These are phyloP conservation scores for Drosophila subpulchrella DNA, from an alignment of 1,140 invertebrate species.

Conservation along the genomic window DNA sequence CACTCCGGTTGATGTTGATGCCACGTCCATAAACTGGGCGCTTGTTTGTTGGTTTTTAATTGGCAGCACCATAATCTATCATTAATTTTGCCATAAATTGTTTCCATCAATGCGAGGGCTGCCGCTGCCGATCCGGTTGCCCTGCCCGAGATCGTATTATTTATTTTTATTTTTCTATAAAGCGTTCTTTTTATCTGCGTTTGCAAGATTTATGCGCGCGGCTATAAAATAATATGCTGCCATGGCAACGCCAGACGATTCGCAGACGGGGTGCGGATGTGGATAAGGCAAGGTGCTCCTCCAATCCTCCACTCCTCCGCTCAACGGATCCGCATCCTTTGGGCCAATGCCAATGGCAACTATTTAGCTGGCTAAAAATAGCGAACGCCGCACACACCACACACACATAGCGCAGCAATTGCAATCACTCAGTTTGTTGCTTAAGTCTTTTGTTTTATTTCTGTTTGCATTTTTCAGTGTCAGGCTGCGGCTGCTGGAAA, in stretches of 20 bases:
- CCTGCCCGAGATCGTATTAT: constrained; percentile 61
- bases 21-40: constrained; percentile 69
- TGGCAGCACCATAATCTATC: constrained; percentile 83
- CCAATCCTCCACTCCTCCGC: constrained; percentile 19
- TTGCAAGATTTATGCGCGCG: constrained; percentile 82
- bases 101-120: constrained; percentile 80
- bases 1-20: constrained; percentile 25
- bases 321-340: constrained; percentile 30
- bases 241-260: constrained; percentile 62
- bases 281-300: constrained; percentile 33
- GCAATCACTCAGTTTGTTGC: constrained; percentile 83
- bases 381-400: constrained; percentile 11
- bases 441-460: constrained; percentile 83
- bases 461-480: constrained; percentile 83
- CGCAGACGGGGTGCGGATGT: constrained; percentile 25
- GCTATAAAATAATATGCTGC: constrained; percentile 83
- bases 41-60: constrained; percentile 83
- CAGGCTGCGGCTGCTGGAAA: constrained; percentile 37
- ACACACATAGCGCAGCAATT: constrained; percentile 68
- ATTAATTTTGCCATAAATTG: constrained; percentile 83
- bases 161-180: constrained; percentile 82
- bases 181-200: constrained; percentile 82
- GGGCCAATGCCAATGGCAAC: constrained; percentile 75
- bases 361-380: constrained; percentile 80
- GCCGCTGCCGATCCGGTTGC: constrained; percentile 64